Conservation (phyloP, 2,888 invertebrate species). For the Agapetus fuscipes region DNA sequence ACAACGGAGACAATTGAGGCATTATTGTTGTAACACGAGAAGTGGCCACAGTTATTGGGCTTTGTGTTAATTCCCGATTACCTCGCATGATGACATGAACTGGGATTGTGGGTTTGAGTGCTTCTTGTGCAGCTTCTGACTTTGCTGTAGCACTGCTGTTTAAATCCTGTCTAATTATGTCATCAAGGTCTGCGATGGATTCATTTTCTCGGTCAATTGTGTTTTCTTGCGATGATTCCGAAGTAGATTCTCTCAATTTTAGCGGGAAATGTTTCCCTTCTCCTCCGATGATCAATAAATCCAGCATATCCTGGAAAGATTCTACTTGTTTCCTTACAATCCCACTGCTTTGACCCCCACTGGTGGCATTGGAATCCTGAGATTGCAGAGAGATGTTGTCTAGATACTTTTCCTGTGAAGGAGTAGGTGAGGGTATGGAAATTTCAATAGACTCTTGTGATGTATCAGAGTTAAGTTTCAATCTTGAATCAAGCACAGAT, state of each 20-base stretch:
- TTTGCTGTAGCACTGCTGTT: conserved; percentile 21
- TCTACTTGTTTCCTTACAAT: conserved; percentile 50
- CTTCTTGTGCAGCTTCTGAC: conserved; percentile 12
- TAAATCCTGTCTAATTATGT: conserved; percentile 20
- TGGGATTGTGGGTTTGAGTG: conserved; percentile 20
- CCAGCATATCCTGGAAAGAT: conserved; percentile 58
- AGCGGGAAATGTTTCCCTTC: conserved; percentile 30
- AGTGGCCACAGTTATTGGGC: conserved; percentile 26
- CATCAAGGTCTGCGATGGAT: conserved; percentile 21
- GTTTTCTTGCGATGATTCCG: conserved; percentile 21
- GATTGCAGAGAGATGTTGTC: conserved; percentile 54
- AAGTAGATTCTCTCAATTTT: conserved; percentile 17
- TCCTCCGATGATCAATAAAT: conserved; percentile 55
- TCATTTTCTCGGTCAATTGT: conserved; percentile 16
- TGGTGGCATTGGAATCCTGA: conserved; percentile 37
- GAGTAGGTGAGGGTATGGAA: conserved; percentile 56
- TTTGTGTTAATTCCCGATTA: conserved; percentile 22
- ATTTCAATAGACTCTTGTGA: conserved; percentile 55
- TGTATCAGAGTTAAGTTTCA: conserved; percentile 46
- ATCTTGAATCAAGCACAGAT: conserved; percentile 46
- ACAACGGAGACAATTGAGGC: conserved; percentile 61
- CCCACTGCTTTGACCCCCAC: conserved; percentile 40
- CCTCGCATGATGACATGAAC: conserved; percentile 25
- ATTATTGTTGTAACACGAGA: conserved; percentile 44
- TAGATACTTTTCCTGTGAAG: conserved; percentile 53